Evolutionary conservation across 1,140 invertebrate species (phyloP), one percentile per base, ranked within the genome.

Genomic region (Bradynema listronoti): DNA sequence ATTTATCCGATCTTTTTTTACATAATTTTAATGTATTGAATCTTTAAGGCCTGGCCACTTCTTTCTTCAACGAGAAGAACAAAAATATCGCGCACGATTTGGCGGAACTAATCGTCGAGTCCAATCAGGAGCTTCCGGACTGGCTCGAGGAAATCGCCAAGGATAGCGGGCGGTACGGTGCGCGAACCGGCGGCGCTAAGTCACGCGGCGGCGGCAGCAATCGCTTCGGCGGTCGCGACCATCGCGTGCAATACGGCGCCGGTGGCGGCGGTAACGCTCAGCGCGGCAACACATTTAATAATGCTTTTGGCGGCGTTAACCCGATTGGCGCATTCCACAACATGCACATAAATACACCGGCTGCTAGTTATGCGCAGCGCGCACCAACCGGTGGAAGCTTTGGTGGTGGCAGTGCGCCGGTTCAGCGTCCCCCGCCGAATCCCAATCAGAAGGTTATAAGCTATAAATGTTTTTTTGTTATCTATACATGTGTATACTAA

Each of bases 11-110:
- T 55, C 1, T 19, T 19, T 34, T 46, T 42, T 49, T 50, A 65
- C 41, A 36, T 6, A 24, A 25, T 3, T n/a, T 59, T 16, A 27
- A 5, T n/a, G 51, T 14, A 55, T 33, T 4, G 14, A 29, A 0
- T 16, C 27, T 68, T 78, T 49, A 61, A 87, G 87, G 88, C 68
- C 81, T 94, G 52, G 93, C 94, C 46, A 98, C 92, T 24, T 96
- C 91, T 16, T 99, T 99, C 81, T 97, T 98, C 83, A 98, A 97
- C 81, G 87, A 90, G 65, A 93, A 92, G 79, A 98, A 99, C 82
- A 85, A 88, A 68, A 95, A 95, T 80, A 85, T 99, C 75, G 87
- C 89, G n/a, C 85, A 87, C 16, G 91, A 96, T 75, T 83, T 99
- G 71, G 84, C 95, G 25, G 91, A 94, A 79, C 81, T 98, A 54